A percentile compares a stretch with the other conserved stretches of the same genome.
These are phyloP conservation scores for Nettapus auritus DNA, from an alignment of 2,113 vertebrate genomes.

Conservation along the genomic window DNA sequence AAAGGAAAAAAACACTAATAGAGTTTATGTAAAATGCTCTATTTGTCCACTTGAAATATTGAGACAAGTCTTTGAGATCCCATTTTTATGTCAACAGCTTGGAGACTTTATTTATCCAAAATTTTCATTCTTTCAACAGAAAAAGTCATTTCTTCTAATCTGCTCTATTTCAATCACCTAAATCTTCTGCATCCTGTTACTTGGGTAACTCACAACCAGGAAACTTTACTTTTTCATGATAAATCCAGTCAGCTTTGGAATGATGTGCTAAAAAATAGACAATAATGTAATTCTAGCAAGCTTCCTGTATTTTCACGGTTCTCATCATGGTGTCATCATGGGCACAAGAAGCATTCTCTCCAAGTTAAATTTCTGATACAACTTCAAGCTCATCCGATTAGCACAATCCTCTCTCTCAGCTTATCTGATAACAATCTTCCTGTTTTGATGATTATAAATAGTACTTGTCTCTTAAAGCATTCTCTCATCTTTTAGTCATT, in stretches of 20 bases:
- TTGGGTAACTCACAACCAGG: background rate
- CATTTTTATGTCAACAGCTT: background rate
- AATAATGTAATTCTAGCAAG: background rate
- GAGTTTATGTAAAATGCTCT: background rate
- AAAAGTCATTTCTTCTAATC: background rate
- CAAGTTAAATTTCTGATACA: background rate
- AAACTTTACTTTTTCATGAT: background rate
- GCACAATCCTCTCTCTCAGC: background rate
- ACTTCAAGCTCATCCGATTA: background rate
- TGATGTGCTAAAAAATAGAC: background rate
- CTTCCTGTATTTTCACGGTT: background rate
- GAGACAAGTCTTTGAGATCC: background rate
- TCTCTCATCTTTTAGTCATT: background rate
- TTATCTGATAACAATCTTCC: background rate
- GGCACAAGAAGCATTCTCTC: background rate
- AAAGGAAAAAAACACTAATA: background rate
- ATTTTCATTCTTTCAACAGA: background rate
- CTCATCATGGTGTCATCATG: background rate
- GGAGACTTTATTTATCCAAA: background rate
- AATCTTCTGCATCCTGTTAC: background rate
- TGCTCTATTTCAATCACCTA: background rate
- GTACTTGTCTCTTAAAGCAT: background rate
- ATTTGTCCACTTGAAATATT: background rate
- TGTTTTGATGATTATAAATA: background rate
- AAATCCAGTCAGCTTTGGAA: background rate